phyloP scores from a whole-genome alignment of 2,888 invertebrate genomes.

The Osedax frankpressi region DNA sequence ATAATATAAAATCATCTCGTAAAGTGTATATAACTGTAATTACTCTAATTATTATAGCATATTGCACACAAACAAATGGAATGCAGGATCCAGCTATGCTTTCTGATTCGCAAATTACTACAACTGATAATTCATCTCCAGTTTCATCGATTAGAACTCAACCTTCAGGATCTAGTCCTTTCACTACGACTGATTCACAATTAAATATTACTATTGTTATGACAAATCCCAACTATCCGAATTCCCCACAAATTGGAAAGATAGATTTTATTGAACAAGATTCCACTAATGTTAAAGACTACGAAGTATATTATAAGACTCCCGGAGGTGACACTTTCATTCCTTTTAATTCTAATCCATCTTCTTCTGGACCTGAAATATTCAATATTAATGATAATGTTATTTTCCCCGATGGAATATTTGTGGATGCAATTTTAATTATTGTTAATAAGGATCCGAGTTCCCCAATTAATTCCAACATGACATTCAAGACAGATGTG shows the following conservation, averaged over 20 bases:
- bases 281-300: not conserved
- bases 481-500: no score
- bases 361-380: no score
- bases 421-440: no score
- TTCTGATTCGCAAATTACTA: not conserved
- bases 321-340: not conserved
- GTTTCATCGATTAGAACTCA: not conserved
- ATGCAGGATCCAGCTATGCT: not conserved
- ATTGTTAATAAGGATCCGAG: no score
- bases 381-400: no score
- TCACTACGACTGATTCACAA: not conserved
- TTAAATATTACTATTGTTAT: not conserved
- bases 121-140: not conserved
- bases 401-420: no score
- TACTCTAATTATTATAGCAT: conserved; percentile 1
- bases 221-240: not conserved
- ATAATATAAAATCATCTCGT: no score
- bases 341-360: not conserved
- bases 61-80: not conserved
- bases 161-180: not conserved
- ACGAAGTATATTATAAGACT: conserved; percentile 4
- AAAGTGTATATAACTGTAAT: no score
- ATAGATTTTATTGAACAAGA: not conserved
- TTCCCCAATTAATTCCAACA: no score
- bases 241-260: not conserved